Evolutionary conservation across 2,797 vertebrate species (phyloP).

Genomic region (Anguilla pacifica): DNA sequence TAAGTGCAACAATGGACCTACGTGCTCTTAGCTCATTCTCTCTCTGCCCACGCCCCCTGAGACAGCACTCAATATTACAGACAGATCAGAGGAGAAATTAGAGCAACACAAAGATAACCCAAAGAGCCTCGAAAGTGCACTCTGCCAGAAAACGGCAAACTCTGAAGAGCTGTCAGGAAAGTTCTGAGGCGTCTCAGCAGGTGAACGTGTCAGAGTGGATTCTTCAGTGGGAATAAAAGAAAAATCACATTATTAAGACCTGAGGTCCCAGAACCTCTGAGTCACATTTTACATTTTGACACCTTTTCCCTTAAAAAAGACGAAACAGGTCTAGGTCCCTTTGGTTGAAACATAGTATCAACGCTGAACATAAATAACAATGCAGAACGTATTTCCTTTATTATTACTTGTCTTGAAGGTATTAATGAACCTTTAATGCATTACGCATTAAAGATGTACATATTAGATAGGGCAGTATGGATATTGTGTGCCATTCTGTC

Average conservation of each 20-base stretch:
- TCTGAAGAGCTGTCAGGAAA: constrained; percentile 44
- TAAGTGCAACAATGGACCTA: constrained; percentile 56
- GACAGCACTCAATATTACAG: constrained; percentile 13
- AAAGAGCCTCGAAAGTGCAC: constrained; percentile 44
- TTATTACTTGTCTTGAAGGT: not conserved
- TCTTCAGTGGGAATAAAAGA: constrained; percentile 55
- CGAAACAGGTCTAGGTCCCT: not conserved
- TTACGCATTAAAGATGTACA: not conserved
- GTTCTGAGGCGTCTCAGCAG: constrained; percentile 41
- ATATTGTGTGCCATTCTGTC: not conserved
- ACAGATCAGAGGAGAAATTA: constrained; percentile 66
- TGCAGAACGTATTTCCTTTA: not conserved
- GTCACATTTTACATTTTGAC: constrained; percentile 16
- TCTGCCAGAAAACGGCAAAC: constrained; percentile 46
- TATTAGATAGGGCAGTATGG: not conserved
- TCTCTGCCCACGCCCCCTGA: constrained; percentile 16
- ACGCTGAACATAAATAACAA: not conserved
- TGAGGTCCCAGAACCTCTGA: constrained; percentile 34
- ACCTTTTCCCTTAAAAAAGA: not conserved
- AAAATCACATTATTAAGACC: constrained; percentile 54
- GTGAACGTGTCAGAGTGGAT: constrained; percentile 54
- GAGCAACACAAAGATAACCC: constrained; percentile 54
- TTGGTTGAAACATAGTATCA: not conserved
- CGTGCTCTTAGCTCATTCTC: constrained; percentile 3
- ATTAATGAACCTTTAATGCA: not conserved